Conservation (phyloP, 2,797 vertebrate genomes). For the Apodemus agrarius region DNA sequence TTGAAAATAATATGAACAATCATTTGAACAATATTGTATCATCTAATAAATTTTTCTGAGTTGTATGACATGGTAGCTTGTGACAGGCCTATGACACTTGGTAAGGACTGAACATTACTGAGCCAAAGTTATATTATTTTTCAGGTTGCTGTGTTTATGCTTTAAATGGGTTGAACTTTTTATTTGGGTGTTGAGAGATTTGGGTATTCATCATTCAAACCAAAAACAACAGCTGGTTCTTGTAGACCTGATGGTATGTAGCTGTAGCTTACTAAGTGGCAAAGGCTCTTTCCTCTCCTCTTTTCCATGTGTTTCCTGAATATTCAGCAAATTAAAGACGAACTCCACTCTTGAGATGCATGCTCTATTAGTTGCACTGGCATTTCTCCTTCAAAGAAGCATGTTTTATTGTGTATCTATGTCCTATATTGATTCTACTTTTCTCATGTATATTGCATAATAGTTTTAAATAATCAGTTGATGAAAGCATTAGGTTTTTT, state of each 20-base stretch:
- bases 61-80: neutral
- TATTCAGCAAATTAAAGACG: neutral
- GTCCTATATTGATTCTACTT: neutral
- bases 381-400: neutral
- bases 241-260: neutral
- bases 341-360: neutral
- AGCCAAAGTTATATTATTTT: constrained; percentile 7
- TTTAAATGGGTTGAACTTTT: neutral
- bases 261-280: neutral
- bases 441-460: neutral
- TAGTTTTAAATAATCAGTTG: neutral
- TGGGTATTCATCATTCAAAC: neutral
- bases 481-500: neutral
- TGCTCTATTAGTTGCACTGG: neutral
- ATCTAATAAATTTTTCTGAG: neutral
- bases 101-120: neutral
- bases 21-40: neutral
- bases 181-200: neutral
- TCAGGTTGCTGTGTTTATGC: neutral
- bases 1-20: neutral
- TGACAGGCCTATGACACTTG: neutral
- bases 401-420: neutral
- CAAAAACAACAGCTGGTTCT: neutral
- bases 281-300: neutral
- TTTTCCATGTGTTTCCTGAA: neutral